Conservation (phyloP, 2,888 invertebrate species). For the Allacma fusca region DNA sequence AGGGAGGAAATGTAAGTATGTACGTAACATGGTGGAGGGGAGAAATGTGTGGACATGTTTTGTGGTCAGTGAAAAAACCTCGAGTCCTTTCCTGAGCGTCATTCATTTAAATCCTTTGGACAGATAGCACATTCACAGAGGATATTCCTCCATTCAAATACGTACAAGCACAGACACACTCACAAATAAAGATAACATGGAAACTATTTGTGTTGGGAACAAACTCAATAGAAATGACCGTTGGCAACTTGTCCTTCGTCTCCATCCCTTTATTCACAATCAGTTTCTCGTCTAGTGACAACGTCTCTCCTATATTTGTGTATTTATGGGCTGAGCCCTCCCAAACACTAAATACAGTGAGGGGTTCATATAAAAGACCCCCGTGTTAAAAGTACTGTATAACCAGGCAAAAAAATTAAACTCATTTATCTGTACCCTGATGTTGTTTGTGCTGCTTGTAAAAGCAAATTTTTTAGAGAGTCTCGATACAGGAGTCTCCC, state of each 20-base stretch:
- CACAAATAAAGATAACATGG: constrained; percentile 24
- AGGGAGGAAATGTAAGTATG: neutral
- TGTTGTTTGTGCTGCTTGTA: no score
- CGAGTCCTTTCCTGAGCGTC: constrained; percentile 5
- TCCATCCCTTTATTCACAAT: neutral
- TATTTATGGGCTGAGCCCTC: no score
- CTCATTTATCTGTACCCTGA: no score
- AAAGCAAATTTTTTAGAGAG: no score
- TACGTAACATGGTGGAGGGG: neutral
- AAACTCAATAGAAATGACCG: constrained; percentile 18
- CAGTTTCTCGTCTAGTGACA: neutral
- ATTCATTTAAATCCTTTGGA: constrained; percentile 35
- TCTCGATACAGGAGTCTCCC: no score
- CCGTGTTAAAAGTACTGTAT: no score
- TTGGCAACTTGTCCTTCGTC: neutral
- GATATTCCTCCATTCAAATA: no score
- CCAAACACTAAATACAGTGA: no score
- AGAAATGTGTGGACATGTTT: constrained; percentile 5
- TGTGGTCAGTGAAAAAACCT: constrained; percentile 10
- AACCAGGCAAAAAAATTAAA: no score
- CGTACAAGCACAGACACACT: neutral
- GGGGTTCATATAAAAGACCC: no score
- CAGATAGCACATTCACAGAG: constrained; percentile 30
- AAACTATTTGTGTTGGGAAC: neutral
- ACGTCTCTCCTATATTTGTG: neutral